Evolutionary conservation across 2,888 invertebrate genomes (phyloP).

Genomic region (Endotricha flammealis): DNA sequence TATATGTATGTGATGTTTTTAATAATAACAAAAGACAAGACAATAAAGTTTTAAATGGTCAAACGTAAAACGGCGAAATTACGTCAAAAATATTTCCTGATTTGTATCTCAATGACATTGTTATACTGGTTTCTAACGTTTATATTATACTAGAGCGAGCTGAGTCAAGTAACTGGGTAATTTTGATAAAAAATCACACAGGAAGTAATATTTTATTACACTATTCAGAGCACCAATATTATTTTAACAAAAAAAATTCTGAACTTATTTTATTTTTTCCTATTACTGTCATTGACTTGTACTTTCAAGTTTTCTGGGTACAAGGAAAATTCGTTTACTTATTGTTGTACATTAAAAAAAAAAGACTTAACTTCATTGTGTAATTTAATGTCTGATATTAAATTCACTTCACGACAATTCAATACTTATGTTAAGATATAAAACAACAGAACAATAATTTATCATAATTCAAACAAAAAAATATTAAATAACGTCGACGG

Average conservation of each 20-base stretch:
- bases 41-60: conserved; percentile 46
- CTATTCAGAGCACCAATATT: no score
- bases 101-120: conserved; percentile 50
- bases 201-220: conserved; percentile 33
- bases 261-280: no score
- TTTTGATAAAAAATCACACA: conserved; percentile 18
- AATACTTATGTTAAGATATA: neutral
- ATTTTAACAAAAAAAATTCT: no score
- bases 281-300: no score
- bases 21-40: conserved; percentile 41
- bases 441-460: neutral
- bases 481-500: conserved; percentile 35
- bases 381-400: no score
- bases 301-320: no score
- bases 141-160: conserved; percentile 25
- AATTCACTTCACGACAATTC: no score
- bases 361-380: no score
- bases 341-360: no score
- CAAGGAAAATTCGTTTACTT: no score
- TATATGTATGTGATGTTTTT: conserved; percentile 31
- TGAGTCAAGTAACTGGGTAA: conserved; percentile 23
- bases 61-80: conserved; percentile 42
- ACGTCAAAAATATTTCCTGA: conserved; percentile 43
- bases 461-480: neutral
- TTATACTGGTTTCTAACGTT: conserved; percentile 48